Percentiles rank a stretch among this genome's conserved stretches.
Conservation (phyloP, 1,140 invertebrate genomes). For the Latrodectus geometricus region DNA sequence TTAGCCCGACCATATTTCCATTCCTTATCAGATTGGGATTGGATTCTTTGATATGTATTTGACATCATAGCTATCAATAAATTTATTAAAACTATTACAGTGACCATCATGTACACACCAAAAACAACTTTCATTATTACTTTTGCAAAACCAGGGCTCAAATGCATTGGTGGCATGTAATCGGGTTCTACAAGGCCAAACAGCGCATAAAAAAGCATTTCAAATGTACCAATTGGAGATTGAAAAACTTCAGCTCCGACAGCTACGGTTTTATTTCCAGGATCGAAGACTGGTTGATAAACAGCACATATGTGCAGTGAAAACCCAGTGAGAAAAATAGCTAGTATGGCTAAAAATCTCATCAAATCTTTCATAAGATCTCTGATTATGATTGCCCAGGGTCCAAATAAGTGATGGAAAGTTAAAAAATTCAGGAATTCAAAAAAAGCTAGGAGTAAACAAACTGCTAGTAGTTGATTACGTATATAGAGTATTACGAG, state of each 20-base stretch:
- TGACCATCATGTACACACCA: conserved; percentile 97
- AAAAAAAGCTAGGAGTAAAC: conserved; percentile 95
- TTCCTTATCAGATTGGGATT: conserved; percentile 99
- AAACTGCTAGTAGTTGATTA: conserved; percentile 95
- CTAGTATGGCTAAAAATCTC: conserved; percentile 94
- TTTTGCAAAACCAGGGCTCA: conserved; percentile 72
- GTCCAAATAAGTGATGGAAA: conserved; percentile 98
- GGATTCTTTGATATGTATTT: conserved; percentile 97
- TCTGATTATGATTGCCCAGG: conserved; percentile 84
- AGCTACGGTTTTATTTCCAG: conserved; percentile 62
- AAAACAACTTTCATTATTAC: conserved; percentile 78
- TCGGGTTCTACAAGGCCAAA: conserved; percentile 94
- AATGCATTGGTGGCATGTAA: conserved; percentile 73
- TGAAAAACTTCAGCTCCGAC: conserved; percentile 75
- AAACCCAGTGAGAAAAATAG: conserved; percentile 98
- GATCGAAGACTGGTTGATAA: conserved; percentile 66
- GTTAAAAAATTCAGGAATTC: conserved; percentile 97
- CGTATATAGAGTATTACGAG: conserved; percentile 80
- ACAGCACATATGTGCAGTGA: conserved; percentile 86
- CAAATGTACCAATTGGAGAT: conserved; percentile 91
- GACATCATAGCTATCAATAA: conserved; percentile 99
- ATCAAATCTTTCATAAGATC: conserved; percentile 80
- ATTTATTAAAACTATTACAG: conserved; percentile 97
- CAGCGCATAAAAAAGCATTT: conserved; percentile 97
- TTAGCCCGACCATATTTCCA: conserved; percentile 99